A percentile compares a stretch with the other conserved stretches of the same genome.
phyloP scores from a whole-genome alignment of 2,113 vertebrate species.

The Oncorhynchus mykiss region DNA sequence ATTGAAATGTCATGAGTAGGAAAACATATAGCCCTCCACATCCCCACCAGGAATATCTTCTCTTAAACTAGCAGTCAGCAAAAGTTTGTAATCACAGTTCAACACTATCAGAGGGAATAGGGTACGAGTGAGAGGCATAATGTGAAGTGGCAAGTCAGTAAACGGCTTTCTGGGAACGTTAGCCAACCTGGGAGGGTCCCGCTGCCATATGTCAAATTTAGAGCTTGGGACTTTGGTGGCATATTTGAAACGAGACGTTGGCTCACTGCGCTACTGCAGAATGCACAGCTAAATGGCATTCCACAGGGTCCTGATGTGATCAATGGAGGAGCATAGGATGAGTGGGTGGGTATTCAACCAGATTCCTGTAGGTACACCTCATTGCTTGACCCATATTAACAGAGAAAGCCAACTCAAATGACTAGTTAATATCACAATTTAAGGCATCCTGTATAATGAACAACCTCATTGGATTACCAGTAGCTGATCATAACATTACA shows the following conservation, averaged over 20 bases:
- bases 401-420: not conserved
- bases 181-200: not conserved
- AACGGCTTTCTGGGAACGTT: constrained; percentile 32
- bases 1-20: constrained; percentile 33
- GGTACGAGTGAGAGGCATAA: constrained; percentile 22
- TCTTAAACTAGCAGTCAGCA: constrained; percentile 18
- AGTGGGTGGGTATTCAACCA: not conserved
- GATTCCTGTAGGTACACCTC: not conserved
- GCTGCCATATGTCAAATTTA: constrained; percentile 36
- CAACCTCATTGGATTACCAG: not conserved
- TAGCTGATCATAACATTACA: too few relatives aligned
- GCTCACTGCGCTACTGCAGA: too few relatives aligned
- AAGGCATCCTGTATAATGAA: not conserved
- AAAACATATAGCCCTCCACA: constrained; percentile 23
- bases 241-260: not conserved
- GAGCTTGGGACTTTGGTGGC: not conserved
- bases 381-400: not conserved
- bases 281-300: not conserved
- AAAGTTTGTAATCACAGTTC: constrained; percentile 12
- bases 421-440: not conserved
- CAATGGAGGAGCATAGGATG: not conserved
- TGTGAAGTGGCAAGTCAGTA: constrained; percentile 43
- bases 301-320: not conserved
- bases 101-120: not conserved
- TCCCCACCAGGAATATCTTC: not conserved